Conservation (phyloP, 2,797 vertebrate genomes). For the Melanotaenia trifasciata region DNA sequence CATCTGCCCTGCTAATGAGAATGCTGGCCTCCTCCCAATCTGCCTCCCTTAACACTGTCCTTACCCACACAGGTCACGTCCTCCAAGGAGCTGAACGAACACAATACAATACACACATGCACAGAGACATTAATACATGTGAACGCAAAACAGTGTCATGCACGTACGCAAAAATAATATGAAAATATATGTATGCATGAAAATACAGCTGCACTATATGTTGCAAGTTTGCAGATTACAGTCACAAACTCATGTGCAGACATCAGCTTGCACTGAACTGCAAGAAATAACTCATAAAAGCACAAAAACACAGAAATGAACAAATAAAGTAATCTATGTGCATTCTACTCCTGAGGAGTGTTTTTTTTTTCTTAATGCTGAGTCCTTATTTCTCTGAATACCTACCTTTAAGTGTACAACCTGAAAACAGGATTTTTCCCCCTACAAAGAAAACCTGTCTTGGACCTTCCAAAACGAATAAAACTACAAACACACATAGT, state of each 20-base stretch:
- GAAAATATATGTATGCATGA: conserved; percentile 16
- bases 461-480: conserved; percentile 7
- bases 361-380: not conserved
- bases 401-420: not conserved
- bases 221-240: conserved; percentile 25
- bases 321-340: not conserved
- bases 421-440: not conserved
- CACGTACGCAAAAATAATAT: conserved; percentile 25
- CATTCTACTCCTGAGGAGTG: not conserved
- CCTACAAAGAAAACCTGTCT: not conserved
- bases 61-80: conserved; percentile 89
- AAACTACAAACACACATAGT: conserved; percentile 32
- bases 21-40: conserved; percentile 82
- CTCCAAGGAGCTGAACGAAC: conserved; percentile 73
- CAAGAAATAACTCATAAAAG: not conserved
- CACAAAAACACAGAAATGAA: not conserved
- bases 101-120: conserved; percentile 57
- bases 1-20: conserved; percentile 91
- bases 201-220: conserved; percentile 4
- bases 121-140: conserved; percentile 37
- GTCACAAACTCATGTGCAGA: conserved; percentile 26
- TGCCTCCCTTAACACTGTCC: conserved; percentile 84
- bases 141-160: conserved; percentile 25
- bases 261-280: conserved; percentile 9
- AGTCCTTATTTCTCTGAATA: not conserved